These are phyloP conservation scores for Zhengitettix transpicula DNA, from an alignment of 2,888 invertebrate species.

Conservation along the genomic window DNA sequence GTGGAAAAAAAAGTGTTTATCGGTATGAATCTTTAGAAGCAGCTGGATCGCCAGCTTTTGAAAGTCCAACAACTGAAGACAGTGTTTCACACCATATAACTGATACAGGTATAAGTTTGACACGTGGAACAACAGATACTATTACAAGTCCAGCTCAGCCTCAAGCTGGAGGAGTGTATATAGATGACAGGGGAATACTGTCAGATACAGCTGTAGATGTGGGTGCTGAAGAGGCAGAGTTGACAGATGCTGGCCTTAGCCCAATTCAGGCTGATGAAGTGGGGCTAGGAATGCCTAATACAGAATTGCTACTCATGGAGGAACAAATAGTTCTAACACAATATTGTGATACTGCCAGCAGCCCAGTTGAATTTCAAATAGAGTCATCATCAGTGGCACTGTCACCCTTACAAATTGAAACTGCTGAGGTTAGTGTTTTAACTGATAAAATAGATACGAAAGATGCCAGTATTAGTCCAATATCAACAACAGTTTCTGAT, in stretches of 20 bases:
- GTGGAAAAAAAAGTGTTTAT: slow-evolving; percentile 32
- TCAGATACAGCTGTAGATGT: slow-evolving; percentile 29
- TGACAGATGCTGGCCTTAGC: slow-evolving; percentile 36
- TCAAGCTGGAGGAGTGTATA: slow-evolving; percentile 12
- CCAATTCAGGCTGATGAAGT: slow-evolving; percentile 36
- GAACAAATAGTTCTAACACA: slow-evolving; percentile 22
- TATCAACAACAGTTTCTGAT: slow-evolving; percentile 19
- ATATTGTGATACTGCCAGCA: slow-evolving; percentile 30
- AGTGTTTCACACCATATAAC: slow-evolving; percentile 34
- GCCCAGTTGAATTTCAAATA: slow-evolving; percentile 31
- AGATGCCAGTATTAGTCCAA: slow-evolving; percentile 35
- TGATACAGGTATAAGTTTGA: slow-evolving; percentile 36
- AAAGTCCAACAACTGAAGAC: slow-evolving; percentile 30
- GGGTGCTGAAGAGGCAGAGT: slow-evolving; percentile 31
- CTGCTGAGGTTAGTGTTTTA: slow-evolving; percentile 32
- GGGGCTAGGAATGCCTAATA: slow-evolving; percentile 18
- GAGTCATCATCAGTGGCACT: slow-evolving; percentile 25
- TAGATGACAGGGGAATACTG: slow-evolving; percentile 22
- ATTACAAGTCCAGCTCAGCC: slow-evolving; percentile 25
- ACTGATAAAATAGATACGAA: slow-evolving; percentile 34
- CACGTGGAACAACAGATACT: slow-evolving; percentile 29
- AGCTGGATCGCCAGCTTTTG: slow-evolving; percentile 19
- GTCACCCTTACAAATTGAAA: slow-evolving; percentile 27
- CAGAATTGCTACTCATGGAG: slow-evolving; percentile 23
- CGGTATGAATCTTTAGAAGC: slow-evolving; percentile 28